A percentile compares a stretch with the other conserved stretches of the same genome.
These are phyloP conservation scores for Setipinna tenuifilis DNA, from an alignment of 2,797 vertebrate species.

Conservation along the genomic window DNA sequence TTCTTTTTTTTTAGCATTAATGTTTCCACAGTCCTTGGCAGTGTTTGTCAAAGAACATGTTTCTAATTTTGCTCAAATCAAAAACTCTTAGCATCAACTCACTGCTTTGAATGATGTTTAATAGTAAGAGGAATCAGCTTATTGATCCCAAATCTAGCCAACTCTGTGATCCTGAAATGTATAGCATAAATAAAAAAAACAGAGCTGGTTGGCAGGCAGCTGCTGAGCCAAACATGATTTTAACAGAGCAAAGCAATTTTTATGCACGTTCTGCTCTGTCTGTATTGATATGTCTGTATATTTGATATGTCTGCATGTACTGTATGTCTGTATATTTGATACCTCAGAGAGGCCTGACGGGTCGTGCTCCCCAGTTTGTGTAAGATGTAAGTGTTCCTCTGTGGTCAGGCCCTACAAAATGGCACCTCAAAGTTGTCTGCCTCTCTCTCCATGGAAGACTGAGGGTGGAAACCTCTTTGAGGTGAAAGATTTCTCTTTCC, in stretches of 20 bases:
- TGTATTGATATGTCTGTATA: too few species aligned
- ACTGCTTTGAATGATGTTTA: slow-evolving; percentile 5
- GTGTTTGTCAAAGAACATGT: slow-evolving; percentile 31
- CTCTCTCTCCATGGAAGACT: background rate
- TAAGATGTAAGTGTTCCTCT: background rate
- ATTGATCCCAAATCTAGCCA: background rate
- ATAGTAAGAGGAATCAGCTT: background rate
- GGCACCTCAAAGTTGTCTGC: background rate
- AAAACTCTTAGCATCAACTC: background rate
- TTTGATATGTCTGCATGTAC: too few species aligned
- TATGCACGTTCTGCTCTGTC: background rate
- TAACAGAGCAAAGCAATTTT: background rate
- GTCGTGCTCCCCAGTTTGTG: background rate
- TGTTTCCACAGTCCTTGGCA: slow-evolving; percentile 34
- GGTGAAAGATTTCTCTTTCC: background rate
- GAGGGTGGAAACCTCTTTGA: too few species aligned
- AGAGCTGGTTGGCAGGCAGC: too few species aligned
- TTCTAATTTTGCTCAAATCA: slow-evolving; percentile 38
- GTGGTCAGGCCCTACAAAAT: background rate
- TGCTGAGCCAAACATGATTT: background rate
- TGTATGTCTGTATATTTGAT: background rate
- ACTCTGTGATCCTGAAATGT: too few species aligned
- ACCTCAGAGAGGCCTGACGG: background rate
- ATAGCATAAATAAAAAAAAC: background rate
- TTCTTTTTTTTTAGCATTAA: slow-evolving; percentile 41